Conservation (phyloP, 2,888 invertebrate species). For the Heliconius ismenius region DNA sequence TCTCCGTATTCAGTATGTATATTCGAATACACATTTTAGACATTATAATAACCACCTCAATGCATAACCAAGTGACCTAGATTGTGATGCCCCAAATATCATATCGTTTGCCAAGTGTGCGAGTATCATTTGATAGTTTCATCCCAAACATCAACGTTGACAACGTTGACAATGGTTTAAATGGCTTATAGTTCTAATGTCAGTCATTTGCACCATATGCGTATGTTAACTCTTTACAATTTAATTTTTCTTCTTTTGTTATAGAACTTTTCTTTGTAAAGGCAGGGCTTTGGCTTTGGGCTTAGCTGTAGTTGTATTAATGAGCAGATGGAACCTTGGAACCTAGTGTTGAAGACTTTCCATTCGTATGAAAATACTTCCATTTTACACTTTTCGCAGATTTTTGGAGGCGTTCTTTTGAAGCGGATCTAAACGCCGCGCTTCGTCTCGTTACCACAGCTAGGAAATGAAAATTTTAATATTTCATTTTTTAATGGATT, state of each 20-base stretch:
- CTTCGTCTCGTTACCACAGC: too few species aligned
- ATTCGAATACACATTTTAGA: slow-evolving; percentile 11
- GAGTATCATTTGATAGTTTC: slow-evolving; percentile 39
- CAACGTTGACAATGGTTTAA: slow-evolving; percentile 25
- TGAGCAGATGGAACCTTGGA: not conserved
- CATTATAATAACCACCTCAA: slow-evolving; percentile 23
- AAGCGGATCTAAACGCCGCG: too few species aligned
- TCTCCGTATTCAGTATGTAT: not conserved
- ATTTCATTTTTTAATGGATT: too few species aligned
- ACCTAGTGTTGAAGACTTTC: too few species aligned
- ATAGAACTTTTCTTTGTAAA: not conserved
- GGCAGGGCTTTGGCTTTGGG: not conserved
- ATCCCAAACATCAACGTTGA: slow-evolving; percentile 27
- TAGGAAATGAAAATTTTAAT: too few species aligned
- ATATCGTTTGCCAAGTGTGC: slow-evolving; percentile 53
- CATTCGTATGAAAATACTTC: too few species aligned
- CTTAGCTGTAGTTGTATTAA: not conserved
- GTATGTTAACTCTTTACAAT: not conserved
- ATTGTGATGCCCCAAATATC: slow-evolving; percentile 72
- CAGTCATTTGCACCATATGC: slow-evolving; percentile 9
- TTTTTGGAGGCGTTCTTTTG: too few species aligned
- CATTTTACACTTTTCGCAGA: too few species aligned
- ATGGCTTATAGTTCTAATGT: slow-evolving; percentile 13
- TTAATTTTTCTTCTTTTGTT: not conserved
- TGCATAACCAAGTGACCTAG: slow-evolving; percentile 68